Evolutionary conservation across 64 coral and sea anemone genomes (phyloP), one percentile per base, ranked within the genome.

Genomic region (Pocillopora damicornis): DNA sequence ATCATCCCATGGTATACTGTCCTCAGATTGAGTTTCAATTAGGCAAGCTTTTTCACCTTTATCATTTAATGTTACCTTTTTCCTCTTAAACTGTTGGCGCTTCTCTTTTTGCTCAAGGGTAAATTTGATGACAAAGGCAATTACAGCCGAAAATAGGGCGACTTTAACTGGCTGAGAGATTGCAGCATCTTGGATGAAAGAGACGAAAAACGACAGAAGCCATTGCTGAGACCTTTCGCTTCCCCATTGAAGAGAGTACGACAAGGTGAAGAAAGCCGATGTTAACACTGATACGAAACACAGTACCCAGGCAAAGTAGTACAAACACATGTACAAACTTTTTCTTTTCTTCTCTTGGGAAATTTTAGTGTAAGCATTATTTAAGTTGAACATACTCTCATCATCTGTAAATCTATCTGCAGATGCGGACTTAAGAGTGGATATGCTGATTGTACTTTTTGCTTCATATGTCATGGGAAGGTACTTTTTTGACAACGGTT

Each of bases 151-250:
- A 34, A 94, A 67, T 16, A 74, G 38, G 5, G 84, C 61, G 15
- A 98, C 89, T 77, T 98, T 98, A 0, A 94, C 23, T 30, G 95
- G 95, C 59, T 98, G 95, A n/a, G 76, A 87, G 14, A 98, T 37
- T 4, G 80, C 61, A 13, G 92, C 91, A 38, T 98, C 95, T 80
- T 94, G 89, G 14, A 98, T 35, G 74, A 98, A 94, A 9, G 95
- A 98, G 7, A 88, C 76, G 23, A 98, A 58, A 11, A 94, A 91
- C 1, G 95, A 98, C 42, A 88, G 58, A 3, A 93, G 89, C 95
- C 95, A 98, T 74, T 91, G 88, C 56, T 98, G 81, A 57, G 95
- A 98, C 30, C 66, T 94, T 35, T 98, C 92, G 68, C 88, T 91
- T 11, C 86, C 86, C 89, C 91, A 98, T 37, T 88, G 73, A 22